A percentile compares a stretch with the other conserved stretches of the same genome.
phyloP scores from a whole-genome alignment of 2,797 vertebrate species.

The Geotrypetes seraphini region DNA sequence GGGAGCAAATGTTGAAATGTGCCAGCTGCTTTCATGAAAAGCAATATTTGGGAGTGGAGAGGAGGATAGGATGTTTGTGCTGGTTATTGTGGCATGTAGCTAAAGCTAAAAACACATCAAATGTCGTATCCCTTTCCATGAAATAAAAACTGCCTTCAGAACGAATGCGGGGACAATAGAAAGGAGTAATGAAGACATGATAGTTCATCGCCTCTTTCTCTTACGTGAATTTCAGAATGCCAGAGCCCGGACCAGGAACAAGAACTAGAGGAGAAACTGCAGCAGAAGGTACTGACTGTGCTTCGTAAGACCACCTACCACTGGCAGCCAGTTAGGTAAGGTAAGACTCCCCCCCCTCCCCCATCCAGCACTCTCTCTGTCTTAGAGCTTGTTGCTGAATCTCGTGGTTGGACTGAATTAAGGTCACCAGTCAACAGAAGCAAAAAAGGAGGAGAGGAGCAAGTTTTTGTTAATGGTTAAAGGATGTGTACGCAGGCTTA shows the following conservation, averaged over 20 bases:
- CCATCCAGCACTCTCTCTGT: not conserved
- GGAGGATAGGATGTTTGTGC: no score
- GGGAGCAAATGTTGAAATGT: no score
- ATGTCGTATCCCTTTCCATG: not conserved
- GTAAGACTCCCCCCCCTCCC: no score
- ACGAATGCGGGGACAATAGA: not conserved
- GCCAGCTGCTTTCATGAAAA: no score
- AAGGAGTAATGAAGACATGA: no score
- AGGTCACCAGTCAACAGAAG: no score
- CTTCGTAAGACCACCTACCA: slow-evolving; percentile 65
- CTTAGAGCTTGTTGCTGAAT: not conserved
- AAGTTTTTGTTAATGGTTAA: no score
- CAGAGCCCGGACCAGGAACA: slow-evolving; percentile 1
- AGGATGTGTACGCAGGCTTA: no score
- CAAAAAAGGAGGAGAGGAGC: no score
- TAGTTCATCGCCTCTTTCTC: not conserved
- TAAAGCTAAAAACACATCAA: not conserved
- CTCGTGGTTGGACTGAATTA: not conserved
- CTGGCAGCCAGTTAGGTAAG: slow-evolving; percentile 68
- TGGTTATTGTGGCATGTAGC: no score
- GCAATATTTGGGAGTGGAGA: no score
- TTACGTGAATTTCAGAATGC: not conserved
- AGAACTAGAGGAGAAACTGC: slow-evolving; percentile 43
- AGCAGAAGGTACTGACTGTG: slow-evolving; percentile 48
- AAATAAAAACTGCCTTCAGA: not conserved